Evolutionary conservation across 2,888 invertebrate species (phyloP).

Genomic region (Synanthedon andrenaeformis): DNA sequence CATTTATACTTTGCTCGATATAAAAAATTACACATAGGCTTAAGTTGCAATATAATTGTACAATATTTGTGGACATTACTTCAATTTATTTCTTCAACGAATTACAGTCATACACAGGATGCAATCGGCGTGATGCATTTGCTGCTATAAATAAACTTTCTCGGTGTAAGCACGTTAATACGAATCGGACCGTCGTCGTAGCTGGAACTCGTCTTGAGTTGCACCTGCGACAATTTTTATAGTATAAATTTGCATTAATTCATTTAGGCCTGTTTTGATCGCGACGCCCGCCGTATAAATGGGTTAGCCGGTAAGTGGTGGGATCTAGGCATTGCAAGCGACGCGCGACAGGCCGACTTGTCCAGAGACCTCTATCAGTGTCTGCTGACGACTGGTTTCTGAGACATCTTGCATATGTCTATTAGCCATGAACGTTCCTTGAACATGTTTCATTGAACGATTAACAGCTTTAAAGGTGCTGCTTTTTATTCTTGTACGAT

Average conservation of each 20-base stretch:
- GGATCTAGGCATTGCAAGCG: constrained; percentile 37
- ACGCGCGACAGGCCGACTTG: constrained; percentile 6
- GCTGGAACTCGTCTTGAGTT: constrained; percentile 57
- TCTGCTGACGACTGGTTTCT: constrained; percentile 28
- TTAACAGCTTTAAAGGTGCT: constrained; percentile 12
- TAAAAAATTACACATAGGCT: too few relatives aligned
- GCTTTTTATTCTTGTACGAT: not conserved
- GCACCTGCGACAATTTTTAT: constrained; percentile 72
- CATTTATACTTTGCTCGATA: too few relatives aligned
- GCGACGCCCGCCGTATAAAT: constrained; percentile 46
- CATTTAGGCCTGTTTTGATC: constrained; percentile 67
- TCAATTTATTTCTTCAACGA: not conserved
- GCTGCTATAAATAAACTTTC: constrained; percentile 62
- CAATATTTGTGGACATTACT: too few relatives aligned
- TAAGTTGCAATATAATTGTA: too few relatives aligned
- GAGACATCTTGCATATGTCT: constrained; percentile 31
- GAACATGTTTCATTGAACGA: constrained; percentile 12
- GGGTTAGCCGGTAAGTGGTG: constrained; percentile 68
- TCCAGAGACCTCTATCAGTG: constrained; percentile 15
- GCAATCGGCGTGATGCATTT: constrained; percentile 36
- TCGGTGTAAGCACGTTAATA: constrained; percentile 62
- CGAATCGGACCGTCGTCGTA: constrained; percentile 44
- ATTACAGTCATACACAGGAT: constrained; percentile 16
- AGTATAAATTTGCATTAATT: constrained; percentile 71
- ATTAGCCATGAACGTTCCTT: constrained; percentile 17